Percentiles rank a stretch among this genome's conserved stretches.
These are phyloP conservation scores for Bicyclus anynana DNA, from an alignment of 1,140 invertebrate genomes.

Conservation along the genomic window DNA sequence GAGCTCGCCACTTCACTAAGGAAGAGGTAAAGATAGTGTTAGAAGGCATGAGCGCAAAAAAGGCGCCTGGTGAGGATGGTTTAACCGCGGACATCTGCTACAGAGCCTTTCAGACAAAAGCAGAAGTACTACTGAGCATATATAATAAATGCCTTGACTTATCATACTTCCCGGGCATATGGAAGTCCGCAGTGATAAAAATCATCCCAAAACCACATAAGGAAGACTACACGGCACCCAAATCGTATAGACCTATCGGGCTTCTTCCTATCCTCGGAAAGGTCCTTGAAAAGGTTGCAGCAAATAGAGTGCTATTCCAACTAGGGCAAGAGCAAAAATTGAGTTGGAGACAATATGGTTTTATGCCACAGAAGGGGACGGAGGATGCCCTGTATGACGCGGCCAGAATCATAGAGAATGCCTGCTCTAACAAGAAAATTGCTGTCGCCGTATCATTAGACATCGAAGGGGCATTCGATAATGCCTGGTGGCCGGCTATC, in stretches of 20 bases:
- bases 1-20: neutral
- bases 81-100: slow-evolving; percentile 5
- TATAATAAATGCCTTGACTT: neutral
- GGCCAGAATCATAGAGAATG: neutral
- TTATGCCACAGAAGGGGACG: neutral
- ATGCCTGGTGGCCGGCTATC: slow-evolving; percentile 26
- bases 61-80: slow-evolving; percentile 4
- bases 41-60: neutral
- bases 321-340: neutral
- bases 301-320: neutral
- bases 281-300: slow-evolving; percentile 1
- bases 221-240: neutral
- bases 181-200: neutral
- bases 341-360: neutral
- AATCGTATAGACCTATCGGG: slow-evolving; percentile 10
- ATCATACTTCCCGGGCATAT: neutral
- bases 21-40: neutral
- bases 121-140: neutral
- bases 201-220: slow-evolving; percentile 5
- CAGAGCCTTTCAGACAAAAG: neutral
- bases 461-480: slow-evolving; percentile 45
- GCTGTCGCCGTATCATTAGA: slow-evolving; percentile 26
- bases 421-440: neutral
- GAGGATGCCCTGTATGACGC: neutral
- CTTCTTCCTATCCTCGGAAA: slow-evolving; percentile 11